Evolutionary conservation across 2,113 vertebrate genomes (phyloP), one percentile per base, ranked within the genome.

Genomic region (Hemiscyllium ocellatum): DNA sequence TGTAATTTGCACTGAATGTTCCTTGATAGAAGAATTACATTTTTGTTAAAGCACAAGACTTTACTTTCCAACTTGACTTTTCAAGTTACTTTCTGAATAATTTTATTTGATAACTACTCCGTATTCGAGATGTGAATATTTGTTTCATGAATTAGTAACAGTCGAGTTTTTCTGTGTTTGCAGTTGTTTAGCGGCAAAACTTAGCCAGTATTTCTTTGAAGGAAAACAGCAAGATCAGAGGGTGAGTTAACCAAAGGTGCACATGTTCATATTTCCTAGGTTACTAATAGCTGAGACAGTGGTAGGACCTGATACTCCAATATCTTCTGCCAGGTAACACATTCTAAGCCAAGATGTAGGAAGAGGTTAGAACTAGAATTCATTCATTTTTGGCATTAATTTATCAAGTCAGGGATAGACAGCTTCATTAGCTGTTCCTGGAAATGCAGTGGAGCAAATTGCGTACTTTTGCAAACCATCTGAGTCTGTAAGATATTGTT

Each of bases 131-230:
- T 68, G 61, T 65, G 33, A 37, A 37, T 68, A 93, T 68, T 93
- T 93, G 61, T 19, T 66, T 66, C 17, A 65, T 93, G 33, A 47
- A 66, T 5, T 91, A 65, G 56, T 93, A 93, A 93, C 89, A 93
- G 89, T 93, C 66, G 61, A 93, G 89, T 93, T 93, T 93, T 93
- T 68, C 87, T 37, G 29, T 91, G 89, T 68, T 93, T 66, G 87
- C 87, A 91, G 56, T 91, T 91, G n/a, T 90, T 90, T 90, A 91
- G 65, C 87, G 65, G 29, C 56, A 93, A 93, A 93, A 68, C 89
- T 93, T 93, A 93, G 89, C 33, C 61, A 66, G 89, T 93, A 68
- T 93, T 93, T 83, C 80, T 83, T 93, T 93, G 89, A 93, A 37
- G 89, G 65, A 66, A 68, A 93, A 93, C 61, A 66, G 26, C 56